These are phyloP conservation scores for Hystrix cristata DNA, from an alignment of 2,113 vertebrate genomes.

Conservation along the genomic window DNA sequence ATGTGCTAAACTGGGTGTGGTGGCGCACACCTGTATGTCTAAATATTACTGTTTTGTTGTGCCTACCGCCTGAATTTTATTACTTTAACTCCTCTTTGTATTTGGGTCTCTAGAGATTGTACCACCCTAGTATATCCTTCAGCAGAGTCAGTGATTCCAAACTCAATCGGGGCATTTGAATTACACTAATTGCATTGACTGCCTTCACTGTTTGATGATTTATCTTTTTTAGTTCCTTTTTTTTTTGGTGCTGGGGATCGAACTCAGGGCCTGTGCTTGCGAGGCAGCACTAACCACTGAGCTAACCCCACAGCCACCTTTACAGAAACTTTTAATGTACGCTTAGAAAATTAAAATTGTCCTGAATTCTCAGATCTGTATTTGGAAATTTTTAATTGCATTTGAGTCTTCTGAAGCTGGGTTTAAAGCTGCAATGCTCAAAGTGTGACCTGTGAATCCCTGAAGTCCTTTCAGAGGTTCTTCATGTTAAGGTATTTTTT, in stretches of 20 bases:
- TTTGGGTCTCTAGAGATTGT: slow-evolving; percentile 48
- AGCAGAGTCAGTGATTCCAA: not conserved
- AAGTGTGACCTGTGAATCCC: not conserved
- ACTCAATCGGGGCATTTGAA: slow-evolving; percentile 17
- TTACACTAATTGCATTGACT: slow-evolving; percentile 51
- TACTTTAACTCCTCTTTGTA: slow-evolving; percentile 37
- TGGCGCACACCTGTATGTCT: not conserved
- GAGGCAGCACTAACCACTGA: too few species aligned
- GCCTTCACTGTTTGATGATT: not conserved
- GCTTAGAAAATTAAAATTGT: slow-evolving; percentile 15
- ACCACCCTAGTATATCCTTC: not conserved
- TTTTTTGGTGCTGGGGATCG: not conserved
- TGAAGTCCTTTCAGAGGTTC: not conserved
- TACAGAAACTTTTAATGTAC: slow-evolving; percentile 22
- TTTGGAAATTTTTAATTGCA: slow-evolving; percentile 43
- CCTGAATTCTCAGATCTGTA: slow-evolving; percentile 37
- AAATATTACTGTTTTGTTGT: slow-evolving; percentile 25
- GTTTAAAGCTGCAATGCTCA: slow-evolving; percentile 21
- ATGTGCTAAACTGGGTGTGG: not conserved
- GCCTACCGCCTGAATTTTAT: not conserved
- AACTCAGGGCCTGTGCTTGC: too few species aligned
- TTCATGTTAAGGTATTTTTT: slow-evolving; percentile 56
- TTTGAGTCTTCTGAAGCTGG: not conserved
- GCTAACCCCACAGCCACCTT: not conserved
- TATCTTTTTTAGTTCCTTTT: not conserved